phyloP scores from a whole-genome alignment of 1,140 invertebrate genomes.

The Anoplolepis gracilipes region DNA sequence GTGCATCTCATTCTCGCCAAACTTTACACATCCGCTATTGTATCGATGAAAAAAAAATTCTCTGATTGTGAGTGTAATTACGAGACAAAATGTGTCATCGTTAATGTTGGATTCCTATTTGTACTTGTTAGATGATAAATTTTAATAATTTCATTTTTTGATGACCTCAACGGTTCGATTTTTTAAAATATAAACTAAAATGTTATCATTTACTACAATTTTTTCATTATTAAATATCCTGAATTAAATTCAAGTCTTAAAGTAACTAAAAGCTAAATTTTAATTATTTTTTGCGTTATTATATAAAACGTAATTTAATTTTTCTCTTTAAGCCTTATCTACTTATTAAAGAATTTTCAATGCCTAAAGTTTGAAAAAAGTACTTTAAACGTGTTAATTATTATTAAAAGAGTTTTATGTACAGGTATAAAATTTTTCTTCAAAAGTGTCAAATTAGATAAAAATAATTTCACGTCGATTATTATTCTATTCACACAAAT shows the following conservation, averaged over 20 bases:
- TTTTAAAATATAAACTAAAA: neutral
- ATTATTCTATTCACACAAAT: conserved; percentile 42
- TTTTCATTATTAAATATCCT: neutral
- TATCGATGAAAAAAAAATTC: neutral
- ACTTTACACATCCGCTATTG: neutral
- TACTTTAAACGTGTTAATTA: conserved; percentile 1
- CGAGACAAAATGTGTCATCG: neutral
- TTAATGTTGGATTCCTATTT: neutral
- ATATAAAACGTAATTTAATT: neutral
- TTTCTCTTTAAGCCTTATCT: neutral
- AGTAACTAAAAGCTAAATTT: neutral
- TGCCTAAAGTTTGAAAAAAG: neutral
- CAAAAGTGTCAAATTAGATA: neutral
- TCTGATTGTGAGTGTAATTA: neutral
- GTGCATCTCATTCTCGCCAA: conserved; percentile 10
- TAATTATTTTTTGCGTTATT: neutral
- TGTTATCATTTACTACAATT: conserved; percentile 46
- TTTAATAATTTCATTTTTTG: neutral
- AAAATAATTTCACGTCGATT: neutral
- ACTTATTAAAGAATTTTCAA: neutral
- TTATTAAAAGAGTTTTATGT: neutral
- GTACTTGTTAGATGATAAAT: neutral
- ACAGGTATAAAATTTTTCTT: neutral
- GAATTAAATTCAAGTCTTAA: neutral
- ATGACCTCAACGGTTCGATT: neutral